These are phyloP conservation scores for Microctonus brassicae DNA, from an alignment of 2,888 invertebrate genomes.

Conservation along the genomic window DNA sequence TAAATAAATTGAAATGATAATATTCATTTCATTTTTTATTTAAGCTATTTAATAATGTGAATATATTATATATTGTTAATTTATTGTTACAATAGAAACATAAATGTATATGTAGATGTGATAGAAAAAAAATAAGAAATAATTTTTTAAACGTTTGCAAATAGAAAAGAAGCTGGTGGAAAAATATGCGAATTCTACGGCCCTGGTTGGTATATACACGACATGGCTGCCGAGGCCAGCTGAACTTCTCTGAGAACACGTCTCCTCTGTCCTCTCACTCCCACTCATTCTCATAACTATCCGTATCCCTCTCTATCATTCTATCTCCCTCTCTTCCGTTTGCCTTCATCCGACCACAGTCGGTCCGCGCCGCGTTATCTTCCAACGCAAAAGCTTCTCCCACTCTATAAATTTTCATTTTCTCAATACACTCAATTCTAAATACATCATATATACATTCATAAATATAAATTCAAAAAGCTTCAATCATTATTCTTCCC, in stretches of 20 bases:
- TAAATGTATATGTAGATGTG: too few relatives aligned
- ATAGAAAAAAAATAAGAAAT: too few relatives aligned
- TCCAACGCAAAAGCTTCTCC: constrained; percentile 29
- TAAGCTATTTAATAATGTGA: too few relatives aligned
- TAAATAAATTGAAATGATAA: too few relatives aligned
- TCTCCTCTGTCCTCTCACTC: constrained; percentile 30
- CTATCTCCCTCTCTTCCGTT: constrained; percentile 22
- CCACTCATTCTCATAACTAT: constrained; percentile 22
- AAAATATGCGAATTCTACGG: constrained; percentile 43
- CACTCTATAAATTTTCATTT: constrained; percentile 33
- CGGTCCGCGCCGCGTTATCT: constrained; percentile 22
- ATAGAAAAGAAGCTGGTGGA: not conserved
- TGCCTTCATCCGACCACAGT: constrained; percentile 17
- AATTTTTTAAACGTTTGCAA: not conserved
- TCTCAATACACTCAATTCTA: not conserved
- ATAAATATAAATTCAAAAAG: not conserved
- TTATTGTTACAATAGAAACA: too few relatives aligned
- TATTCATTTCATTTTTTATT: too few relatives aligned
- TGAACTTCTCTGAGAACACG: constrained; percentile 57
- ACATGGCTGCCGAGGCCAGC: constrained; percentile 68
- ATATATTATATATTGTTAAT: too few relatives aligned
- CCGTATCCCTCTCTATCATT: constrained; percentile 33
- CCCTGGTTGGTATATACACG: constrained; percentile 54
- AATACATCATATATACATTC: not conserved
- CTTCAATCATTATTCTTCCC: too few relatives aligned